A percentile compares a stretch with the other conserved stretches of the same genome.
Evolutionary conservation across 2,888 invertebrate species (phyloP).

Genomic region (Agrochola litura): DNA sequence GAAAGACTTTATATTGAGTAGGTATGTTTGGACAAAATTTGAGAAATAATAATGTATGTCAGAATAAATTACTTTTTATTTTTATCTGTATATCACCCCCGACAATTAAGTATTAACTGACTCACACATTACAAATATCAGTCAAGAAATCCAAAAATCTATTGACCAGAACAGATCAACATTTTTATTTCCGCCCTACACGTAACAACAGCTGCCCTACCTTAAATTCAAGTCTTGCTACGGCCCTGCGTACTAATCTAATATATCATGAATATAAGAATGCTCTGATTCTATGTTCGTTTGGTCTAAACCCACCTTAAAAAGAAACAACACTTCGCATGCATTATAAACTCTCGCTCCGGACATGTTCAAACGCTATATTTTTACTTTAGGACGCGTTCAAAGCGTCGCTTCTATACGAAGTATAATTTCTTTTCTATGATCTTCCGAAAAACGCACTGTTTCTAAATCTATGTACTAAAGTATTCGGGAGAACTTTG

Average conservation of each 20-base stretch:
- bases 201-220: too few species aligned
- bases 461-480: neutral
- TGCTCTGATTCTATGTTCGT: neutral
- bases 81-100: too few species aligned
- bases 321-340: neutral
- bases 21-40: too few species aligned
- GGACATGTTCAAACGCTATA: neutral
- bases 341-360: neutral
- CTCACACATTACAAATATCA: too few species aligned
- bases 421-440: neutral
- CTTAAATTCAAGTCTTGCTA: too few species aligned
- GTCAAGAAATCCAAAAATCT: too few species aligned
- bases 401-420: neutral
- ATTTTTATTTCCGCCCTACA: too few species aligned
- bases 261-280: neutral
- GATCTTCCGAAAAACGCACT: neutral
- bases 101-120: too few species aligned
- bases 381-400: neutral
- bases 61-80: too few species aligned
- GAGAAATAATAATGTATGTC: too few species aligned
- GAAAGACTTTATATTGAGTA: too few species aligned
- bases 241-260: neutral
- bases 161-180: too few species aligned
- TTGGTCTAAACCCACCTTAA: neutral
- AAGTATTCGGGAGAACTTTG: neutral